These are phyloP conservation scores for Pocillopora grandis DNA, from an alignment of 92 coral and sea anemone genomes.

Conservation along the genomic window DNA sequence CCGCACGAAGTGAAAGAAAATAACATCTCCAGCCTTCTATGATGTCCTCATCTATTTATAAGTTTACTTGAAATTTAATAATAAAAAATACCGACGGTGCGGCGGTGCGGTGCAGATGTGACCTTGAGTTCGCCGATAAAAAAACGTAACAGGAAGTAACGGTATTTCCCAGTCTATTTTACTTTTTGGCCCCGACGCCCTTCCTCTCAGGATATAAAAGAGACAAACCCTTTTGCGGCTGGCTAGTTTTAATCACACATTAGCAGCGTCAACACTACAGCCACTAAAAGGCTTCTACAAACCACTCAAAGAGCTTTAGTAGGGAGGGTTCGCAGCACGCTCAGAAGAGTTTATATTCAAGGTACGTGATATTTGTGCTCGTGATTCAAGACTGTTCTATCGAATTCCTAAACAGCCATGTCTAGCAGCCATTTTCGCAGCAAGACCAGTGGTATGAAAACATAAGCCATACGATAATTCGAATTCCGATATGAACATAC, in stretches of 20 bases:
- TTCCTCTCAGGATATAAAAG: conserved; percentile 28
- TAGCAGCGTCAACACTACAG: neutral
- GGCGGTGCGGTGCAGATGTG: conserved; percentile 13
- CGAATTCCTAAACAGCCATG: no score
- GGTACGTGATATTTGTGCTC: conserved; percentile 3
- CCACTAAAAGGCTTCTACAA: neutral
- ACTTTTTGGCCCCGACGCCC: conserved; percentile 21
- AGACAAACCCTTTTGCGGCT: neutral
- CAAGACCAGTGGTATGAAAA: no score
- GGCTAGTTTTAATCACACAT: neutral
- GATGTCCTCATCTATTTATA: conserved; percentile 32
- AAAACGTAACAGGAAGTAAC: conserved; percentile 29
- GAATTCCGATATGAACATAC: no score
- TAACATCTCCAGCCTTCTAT: neutral
- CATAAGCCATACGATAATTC: no score
- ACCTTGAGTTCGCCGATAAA: conserved; percentile 14
- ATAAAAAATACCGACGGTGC: conserved; percentile 3
- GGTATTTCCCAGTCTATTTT: conserved; percentile 29
- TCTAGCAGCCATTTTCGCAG: no score
- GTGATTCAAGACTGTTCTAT: no score
- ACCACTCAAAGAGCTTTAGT: neutral
- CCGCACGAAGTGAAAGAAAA: neutral
- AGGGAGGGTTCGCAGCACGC: neutral
- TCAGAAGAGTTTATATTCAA: neutral
- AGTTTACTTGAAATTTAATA: conserved; percentile 1